phyloP scores from a whole-genome alignment of 2,113 vertebrate species.

The Astur gentilis region DNA sequence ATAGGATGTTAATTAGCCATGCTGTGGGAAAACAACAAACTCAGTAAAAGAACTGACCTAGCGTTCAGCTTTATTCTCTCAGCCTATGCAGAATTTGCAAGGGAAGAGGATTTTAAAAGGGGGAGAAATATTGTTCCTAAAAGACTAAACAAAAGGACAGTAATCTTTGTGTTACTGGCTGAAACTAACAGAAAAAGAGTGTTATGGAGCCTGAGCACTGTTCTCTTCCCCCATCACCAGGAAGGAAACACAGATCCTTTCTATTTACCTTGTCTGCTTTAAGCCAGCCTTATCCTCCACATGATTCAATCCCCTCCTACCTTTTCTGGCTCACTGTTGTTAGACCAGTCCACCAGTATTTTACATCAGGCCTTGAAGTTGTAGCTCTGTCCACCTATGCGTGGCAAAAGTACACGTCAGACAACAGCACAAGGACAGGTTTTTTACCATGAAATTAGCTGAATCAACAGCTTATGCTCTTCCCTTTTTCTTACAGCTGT shows the following conservation, averaged over 20 bases:
- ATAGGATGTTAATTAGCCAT: not conserved
- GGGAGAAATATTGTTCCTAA: not conserved
- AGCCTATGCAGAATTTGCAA: not conserved
- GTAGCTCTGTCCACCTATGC: not conserved
- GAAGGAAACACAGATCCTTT: not conserved
- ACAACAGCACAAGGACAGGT: not conserved
- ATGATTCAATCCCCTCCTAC: not conserved
- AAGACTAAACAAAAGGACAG: not conserved
- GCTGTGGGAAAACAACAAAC: conserved; percentile 4
- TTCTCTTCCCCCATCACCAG: not conserved
- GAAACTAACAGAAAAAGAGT: not conserved
- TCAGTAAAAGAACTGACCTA: not conserved
- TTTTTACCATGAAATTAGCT: not conserved
- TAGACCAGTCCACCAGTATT: conserved; percentile 31
- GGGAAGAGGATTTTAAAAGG: not conserved
- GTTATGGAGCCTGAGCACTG: not conserved
- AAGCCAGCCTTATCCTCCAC: not conserved
- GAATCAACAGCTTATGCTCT: not conserved
- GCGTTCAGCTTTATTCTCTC: not conserved
- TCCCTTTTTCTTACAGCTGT: not conserved
- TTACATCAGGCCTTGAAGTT: conserved; percentile 12
- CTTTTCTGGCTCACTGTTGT: conserved; percentile 37
- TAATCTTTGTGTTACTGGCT: not conserved
- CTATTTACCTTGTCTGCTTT: not conserved
- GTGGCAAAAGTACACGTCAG: not conserved